phyloP scores from a whole-genome alignment of 2,888 invertebrate genomes.

The Bombylius discolor region DNA sequence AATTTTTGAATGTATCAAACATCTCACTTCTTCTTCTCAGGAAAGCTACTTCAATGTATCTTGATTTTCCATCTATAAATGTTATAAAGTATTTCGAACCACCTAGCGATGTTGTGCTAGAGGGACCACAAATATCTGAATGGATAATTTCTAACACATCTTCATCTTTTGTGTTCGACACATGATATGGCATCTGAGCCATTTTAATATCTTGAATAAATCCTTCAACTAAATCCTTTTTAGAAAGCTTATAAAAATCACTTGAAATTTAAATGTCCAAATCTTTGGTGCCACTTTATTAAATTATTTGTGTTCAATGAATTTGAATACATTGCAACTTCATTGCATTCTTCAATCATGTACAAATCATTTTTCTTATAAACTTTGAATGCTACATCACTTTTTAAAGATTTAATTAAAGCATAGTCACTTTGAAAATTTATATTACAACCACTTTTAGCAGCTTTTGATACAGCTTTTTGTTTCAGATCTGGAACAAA shows the following conservation, averaged over 20 bases:
- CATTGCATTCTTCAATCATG: background rate
- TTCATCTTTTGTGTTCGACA: background rate
- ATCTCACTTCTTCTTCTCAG: slow-evolving; percentile 13
- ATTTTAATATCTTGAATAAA: slow-evolving; percentile 3
- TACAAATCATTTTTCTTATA: background rate
- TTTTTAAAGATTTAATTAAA: background rate
- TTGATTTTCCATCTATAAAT: slow-evolving; percentile 6
- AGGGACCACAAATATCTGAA: slow-evolving; percentile 3
- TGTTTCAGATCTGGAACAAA: background rate
- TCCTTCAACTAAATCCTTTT: background rate
- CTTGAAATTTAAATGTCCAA: slow-evolving; percentile 3
- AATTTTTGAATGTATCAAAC: slow-evolving; percentile 13
- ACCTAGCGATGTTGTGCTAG: background rate
- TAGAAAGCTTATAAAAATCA: slow-evolving; percentile 3
- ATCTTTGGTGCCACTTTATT: background rate
- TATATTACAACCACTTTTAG: slow-evolving; percentile 1
- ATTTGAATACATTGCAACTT: background rate
- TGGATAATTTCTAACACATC: slow-evolving; percentile 1
- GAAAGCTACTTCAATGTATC: slow-evolving; percentile 4
- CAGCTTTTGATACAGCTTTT: slow-evolving; percentile 1
- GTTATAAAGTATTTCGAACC: slow-evolving; percentile 2
- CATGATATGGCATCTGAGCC: background rate
- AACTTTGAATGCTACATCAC: background rate
- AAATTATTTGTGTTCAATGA: background rate
- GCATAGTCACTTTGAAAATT: slow-evolving; percentile 1